Conservation (phyloP, 2,113 vertebrate species). For the Charadrius vociferus region DNA sequence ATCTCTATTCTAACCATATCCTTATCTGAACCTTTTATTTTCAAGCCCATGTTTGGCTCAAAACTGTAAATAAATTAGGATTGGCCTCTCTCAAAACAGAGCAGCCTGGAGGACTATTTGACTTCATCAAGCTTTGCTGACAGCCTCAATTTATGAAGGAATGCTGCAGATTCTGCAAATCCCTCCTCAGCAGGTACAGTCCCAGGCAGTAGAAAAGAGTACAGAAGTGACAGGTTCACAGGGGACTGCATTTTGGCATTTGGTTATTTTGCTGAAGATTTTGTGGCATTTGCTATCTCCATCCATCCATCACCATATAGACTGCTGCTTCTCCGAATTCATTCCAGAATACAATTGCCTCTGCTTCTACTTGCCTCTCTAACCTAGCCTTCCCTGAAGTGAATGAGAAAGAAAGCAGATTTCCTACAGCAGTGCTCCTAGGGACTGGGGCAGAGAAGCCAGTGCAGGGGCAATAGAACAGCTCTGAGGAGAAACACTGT, state of each 20-base stretch:
- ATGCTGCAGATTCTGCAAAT: neutral
- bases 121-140: neutral
- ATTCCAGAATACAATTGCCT: neutral
- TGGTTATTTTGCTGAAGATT: neutral
- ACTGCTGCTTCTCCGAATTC: neutral
- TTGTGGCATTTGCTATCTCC: neutral
- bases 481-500: neutral
- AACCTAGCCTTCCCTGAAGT: neutral
- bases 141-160: neutral
- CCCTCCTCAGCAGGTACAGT: neutral
- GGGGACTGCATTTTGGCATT: neutral
- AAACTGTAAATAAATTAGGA: neutral
- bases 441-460: neutral
- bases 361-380: neutral
- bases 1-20: neutral
- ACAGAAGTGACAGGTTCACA: neutral
- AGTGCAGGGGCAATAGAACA: neutral
- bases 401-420: neutral
- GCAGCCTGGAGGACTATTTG: neutral
- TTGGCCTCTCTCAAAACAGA: neutral
- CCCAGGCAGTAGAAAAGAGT: neutral
- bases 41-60: neutral
- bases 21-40: slow-evolving; percentile 23
- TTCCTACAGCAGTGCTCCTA: neutral
- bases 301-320: neutral